phyloP scores from a whole-genome alignment of 1,140 invertebrate genomes.

The Gryllus bimaculatus region DNA sequence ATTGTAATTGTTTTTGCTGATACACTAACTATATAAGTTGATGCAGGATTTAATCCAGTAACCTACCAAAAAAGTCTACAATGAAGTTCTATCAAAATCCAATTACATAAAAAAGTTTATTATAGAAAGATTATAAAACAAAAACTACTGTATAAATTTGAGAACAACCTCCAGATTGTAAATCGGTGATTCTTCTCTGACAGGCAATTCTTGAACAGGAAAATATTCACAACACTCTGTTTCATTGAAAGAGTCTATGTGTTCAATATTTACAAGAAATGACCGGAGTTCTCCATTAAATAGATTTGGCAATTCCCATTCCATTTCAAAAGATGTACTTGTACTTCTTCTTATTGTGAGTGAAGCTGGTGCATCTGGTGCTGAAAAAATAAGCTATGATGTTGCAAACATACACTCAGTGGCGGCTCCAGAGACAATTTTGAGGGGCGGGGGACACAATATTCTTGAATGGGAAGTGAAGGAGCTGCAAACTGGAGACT shows the following conservation, averaged over 20 bases:
- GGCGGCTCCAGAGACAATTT: too few species aligned
- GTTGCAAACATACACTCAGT: too few species aligned
- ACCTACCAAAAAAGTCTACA: not conserved
- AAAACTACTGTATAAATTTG: not conserved
- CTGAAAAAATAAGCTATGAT: not conserved
- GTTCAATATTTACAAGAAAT: constrained; percentile 15
- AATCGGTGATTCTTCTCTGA: not conserved
- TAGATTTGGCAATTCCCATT: constrained; percentile 10
- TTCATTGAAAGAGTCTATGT: constrained; percentile 14
- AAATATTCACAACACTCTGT: constrained; percentile 17
- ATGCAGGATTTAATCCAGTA: not conserved
- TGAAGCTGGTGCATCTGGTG: not conserved
- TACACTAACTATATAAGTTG: not conserved
- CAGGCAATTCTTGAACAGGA: constrained; percentile 12
- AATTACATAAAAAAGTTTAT: not conserved
- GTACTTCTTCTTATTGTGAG: not conserved
- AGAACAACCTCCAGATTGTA: constrained; percentile 9
- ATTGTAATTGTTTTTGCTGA: not conserved
- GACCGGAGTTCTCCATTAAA: constrained; percentile 16
- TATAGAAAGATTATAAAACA: not conserved
- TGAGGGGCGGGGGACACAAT: too few species aligned
- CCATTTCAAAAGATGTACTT: not conserved
- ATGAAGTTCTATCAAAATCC: too few species aligned
- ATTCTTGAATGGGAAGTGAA: too few species aligned
- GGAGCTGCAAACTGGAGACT: too few species aligned